phyloP scores from a whole-genome alignment of 2,888 invertebrate genomes.

The Pheosia tremula region DNA sequence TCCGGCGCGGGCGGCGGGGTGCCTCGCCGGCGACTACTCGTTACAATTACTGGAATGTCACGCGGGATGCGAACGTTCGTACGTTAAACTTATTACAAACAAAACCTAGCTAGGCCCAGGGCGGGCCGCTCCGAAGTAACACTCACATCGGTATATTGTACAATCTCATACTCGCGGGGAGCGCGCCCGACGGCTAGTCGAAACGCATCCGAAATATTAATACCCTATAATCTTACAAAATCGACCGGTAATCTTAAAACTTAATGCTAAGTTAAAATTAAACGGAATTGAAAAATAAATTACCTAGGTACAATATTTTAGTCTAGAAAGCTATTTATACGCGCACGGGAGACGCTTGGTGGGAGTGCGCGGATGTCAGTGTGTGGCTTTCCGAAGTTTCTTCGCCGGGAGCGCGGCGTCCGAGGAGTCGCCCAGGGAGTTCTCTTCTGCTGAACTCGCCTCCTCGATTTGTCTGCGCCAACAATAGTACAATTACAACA shows the following conservation, averaged over 20 bases:
- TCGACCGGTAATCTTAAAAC: conserved; percentile 80
- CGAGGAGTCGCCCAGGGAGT: conserved; percentile 75
- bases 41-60: conserved; percentile 83
- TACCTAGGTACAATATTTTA: conserved; percentile 85
- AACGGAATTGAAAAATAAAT: conserved; percentile 86
- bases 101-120: conserved; percentile 71
- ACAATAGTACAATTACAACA: conserved; percentile 11
- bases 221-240: conserved; percentile 85
- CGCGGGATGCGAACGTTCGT: conserved; percentile 79
- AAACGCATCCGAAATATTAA: conserved; percentile 71
- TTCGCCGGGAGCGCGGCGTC: conserved; percentile 72
- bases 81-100: conserved; percentile 72
- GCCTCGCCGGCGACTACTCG: conserved; percentile 61
- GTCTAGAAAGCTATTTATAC: conserved; percentile 83
- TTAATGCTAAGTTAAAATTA: conserved; percentile 83
- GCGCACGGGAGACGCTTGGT: conserved; percentile 71
- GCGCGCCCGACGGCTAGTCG: conserved; percentile 61
- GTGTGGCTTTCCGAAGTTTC: conserved; percentile 78
- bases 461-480: conserved; percentile 76
- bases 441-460: conserved; percentile 82
- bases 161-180: conserved; percentile 64
- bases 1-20: conserved; percentile 52
- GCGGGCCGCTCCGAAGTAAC: conserved; percentile 64
- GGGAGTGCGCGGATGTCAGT: conserved; percentile 76
- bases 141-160: conserved; percentile 72